Base-by-base conservation (phyloP, 2,113 vertebrate genomes). In the Verasper variegatus region DNA sequence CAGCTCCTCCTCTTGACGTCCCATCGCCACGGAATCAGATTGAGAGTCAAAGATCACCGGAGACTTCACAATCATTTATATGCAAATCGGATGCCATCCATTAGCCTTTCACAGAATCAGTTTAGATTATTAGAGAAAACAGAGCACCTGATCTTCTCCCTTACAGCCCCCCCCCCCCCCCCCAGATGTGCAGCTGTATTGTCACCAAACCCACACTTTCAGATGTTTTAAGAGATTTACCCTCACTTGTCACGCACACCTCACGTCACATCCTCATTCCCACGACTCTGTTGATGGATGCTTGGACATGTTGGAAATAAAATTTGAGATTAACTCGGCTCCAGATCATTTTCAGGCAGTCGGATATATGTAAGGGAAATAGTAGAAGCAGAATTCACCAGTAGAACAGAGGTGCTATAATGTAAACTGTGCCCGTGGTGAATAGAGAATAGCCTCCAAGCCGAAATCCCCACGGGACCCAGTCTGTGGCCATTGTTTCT, bases 1-100 rank as follows among this genome's bases (percentile, higher is more conserved):
- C 51, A n/a, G 71, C 77, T 81, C 78, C 85, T 68, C 74, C 68
- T 74, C 76, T 7, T 68, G 81, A 76, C n/a, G 58, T 72, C 23
- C 77, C 62, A 17, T 69, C n/a, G 35, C 86, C 13, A 26, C 77
- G 68, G 71, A 88, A 92, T 92, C 89, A 86, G 74, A 87, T 72
- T 66, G 76, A 76, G 83, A 86, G 81, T 89, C 91, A 84, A 83
- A 91, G 89, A 91, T 92, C 92, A 88, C 86, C 79, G 66, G 87
- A 91, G 89, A 92, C 91, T 85, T 77, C 35, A 55, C 87, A 76
- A 93, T 92, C 66, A 94, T 94, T 93, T 94, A 93, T 91, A 94
- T 94, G 92, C 92, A 93, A 94, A 94, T 93, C 55, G 59, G 89
- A 91, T 92, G 92, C 89, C 93, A 94, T 93, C 89, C 87, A 93